A percentile compares a stretch with the other conserved stretches of the same genome.
phyloP scores from a whole-genome alignment of 2,888 invertebrate genomes.

The Himalopsyche anomala region DNA sequence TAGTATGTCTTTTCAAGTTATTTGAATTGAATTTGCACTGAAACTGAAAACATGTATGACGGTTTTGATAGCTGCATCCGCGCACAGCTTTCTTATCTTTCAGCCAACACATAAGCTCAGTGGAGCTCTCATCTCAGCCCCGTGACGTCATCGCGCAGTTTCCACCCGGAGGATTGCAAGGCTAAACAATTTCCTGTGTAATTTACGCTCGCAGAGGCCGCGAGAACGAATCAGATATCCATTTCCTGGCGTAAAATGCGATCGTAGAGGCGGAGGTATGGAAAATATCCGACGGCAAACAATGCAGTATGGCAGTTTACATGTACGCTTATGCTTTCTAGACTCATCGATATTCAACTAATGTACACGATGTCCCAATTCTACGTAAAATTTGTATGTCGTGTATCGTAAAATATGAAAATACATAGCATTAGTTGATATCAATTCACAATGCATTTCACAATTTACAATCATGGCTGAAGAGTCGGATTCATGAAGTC shows the following conservation, averaged over 20 bases:
- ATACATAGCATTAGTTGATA: too few relatives aligned
- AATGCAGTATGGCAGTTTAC: neutral
- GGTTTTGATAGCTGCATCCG: neutral
- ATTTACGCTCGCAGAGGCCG: constrained; percentile 57
- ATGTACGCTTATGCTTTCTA: neutral
- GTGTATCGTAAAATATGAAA: too few relatives aligned
- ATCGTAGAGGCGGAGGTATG: constrained; percentile 9
- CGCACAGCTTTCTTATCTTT: constrained; percentile 27
- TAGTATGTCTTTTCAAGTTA: too few relatives aligned
- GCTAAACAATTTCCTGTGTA: constrained; percentile 63
- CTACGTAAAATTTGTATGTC: neutral
- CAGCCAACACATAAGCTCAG: constrained; percentile 14
- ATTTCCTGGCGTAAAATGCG: constrained; percentile 58
- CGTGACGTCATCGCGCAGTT: constrained; percentile 48
- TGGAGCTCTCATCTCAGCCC: neutral
- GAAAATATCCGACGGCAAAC: constrained; percentile 37
- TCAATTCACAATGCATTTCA: too few relatives aligned
- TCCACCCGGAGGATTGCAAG: constrained; percentile 50
- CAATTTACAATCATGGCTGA: too few relatives aligned
- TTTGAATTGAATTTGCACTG: too few relatives aligned
- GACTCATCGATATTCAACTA: neutral
- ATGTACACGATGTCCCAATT: neutral
- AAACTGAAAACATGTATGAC: neutral
- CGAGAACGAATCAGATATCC: constrained; percentile 54
- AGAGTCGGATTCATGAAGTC: too few relatives aligned